Base-by-base conservation (phyloP, 2,113 vertebrate genomes). In the Daubentonia madagascariensis region DNA sequence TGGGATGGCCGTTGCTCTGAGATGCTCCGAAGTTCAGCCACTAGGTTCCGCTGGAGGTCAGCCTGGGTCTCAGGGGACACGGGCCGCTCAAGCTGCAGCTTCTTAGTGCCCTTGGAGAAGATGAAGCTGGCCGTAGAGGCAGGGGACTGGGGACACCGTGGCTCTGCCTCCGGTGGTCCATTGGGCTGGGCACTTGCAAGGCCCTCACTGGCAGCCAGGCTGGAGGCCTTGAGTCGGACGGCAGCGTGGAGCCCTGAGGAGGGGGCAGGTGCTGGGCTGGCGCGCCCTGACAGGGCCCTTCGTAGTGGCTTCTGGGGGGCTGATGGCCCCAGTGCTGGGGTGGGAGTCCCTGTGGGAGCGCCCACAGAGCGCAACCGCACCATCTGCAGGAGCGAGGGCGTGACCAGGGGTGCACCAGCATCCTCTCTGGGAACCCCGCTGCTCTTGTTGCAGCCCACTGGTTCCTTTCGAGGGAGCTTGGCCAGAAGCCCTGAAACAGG, bases 331-430 rank as follows among this genome's bases (percentile, higher is more conserved):
- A 23, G 16, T 1, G 92, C 63, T 25, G 80, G 43, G 40, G 48
- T 63, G 2, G 93, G 70, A 73, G 28, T 35, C 4, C 98, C 98
- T 0, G 95, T 65, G 0, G 98, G 91, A 4, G 99, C 97, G 50
- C 98, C 99, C 96, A 99, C 99, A 0, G 99, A 99, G 94, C 99
- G 99, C 86, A 99, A 99, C 30, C 99, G 98, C 65, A 99, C 99
- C 99, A 99, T 99, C 98, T 99, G 99, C 97, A 99, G 99, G 93
- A 99, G 98, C 0, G 99, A 99, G 2, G 99, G 99, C 0, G 99
- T 99, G 93, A 99, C 99, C 13, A 99, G 99, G 67, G 99, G 99
- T 80, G 99, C 98, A 94, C 99, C 99, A 7, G 99, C 99, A 2
- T 99, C 99, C 92, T 99, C 99, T 98, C 99, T 99, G 91, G 99